phyloP scores from a whole-genome alignment of 2,888 invertebrate genomes.

The Teleogryllus oceanicus region DNA sequence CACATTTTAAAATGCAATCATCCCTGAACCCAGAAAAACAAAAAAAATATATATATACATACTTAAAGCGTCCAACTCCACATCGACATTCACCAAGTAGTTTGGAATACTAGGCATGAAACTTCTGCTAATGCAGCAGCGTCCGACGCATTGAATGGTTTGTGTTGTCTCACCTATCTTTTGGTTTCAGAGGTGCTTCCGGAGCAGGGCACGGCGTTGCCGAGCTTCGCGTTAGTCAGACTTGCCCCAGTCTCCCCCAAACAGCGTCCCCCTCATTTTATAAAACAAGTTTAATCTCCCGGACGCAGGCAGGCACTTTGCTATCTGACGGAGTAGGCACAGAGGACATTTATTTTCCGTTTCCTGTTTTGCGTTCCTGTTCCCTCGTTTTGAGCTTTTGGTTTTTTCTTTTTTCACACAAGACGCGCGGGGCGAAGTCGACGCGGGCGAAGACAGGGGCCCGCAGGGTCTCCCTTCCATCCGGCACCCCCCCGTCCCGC shows the following conservation, averaged over 20 bases:
- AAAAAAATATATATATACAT: not conserved
- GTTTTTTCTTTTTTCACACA: not conserved
- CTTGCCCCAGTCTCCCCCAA: not conserved
- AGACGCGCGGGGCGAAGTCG: not conserved
- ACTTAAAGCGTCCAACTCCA: not conserved
- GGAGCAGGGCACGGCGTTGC: not conserved
- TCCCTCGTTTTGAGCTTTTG: not conserved
- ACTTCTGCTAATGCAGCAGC: constrained; percentile 2
- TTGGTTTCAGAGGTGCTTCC: constrained; percentile 11
- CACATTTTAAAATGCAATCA: not conserved
- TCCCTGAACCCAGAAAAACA: not conserved
- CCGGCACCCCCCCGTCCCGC: too few species aligned
- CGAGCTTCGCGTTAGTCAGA: not conserved
- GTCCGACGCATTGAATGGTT: not conserved
- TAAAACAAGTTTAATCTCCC: not conserved
- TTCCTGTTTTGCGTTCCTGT: not conserved
- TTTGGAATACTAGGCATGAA: constrained; percentile 7
- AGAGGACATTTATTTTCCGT: not conserved
- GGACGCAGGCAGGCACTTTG: constrained; percentile 3
- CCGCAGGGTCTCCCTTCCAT: too few species aligned
- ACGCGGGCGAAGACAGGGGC: not conserved
- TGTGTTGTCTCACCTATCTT: constrained; percentile 18
- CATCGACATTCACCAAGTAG: constrained; percentile 1
- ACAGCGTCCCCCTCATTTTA: not conserved
- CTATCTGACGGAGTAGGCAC: not conserved